A percentile compares a stretch with the other conserved stretches of the same genome.
These are phyloP conservation scores for Sebastes nivosus DNA, from an alignment of 2,797 vertebrate genomes.

Conservation along the genomic window DNA sequence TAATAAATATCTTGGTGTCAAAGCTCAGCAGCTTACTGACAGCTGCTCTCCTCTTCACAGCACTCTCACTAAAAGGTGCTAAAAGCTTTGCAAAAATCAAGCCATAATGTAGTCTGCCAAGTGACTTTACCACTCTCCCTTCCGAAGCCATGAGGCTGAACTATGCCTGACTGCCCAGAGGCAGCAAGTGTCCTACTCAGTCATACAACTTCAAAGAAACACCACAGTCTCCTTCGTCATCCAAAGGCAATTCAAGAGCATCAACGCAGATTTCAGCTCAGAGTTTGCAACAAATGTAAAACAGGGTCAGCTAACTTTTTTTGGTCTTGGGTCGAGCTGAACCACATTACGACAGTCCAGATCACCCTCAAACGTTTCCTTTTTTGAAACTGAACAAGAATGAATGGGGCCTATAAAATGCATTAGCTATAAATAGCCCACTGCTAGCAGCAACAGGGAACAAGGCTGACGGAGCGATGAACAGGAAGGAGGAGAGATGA, in stretches of 20 bases:
- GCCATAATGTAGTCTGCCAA: slow-evolving; percentile 28
- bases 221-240: neutral
- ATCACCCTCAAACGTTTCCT: slow-evolving; percentile 13
- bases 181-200: slow-evolving; percentile 20
- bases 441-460: slow-evolving; percentile 28
- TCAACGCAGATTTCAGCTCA: neutral
- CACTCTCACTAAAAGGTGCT: slow-evolving; percentile 52
- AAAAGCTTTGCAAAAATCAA: slow-evolving; percentile 65
- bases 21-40: slow-evolving; percentile 40
- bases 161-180: slow-evolving; percentile 23
- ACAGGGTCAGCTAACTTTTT: slow-evolving; percentile 17
- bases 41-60: slow-evolving; percentile 46
- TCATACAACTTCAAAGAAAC: slow-evolving; percentile 15
- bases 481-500: neutral
- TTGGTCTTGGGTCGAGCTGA: slow-evolving; percentile 16
- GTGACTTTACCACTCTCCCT: slow-evolving; percentile 34
- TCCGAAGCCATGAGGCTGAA: slow-evolving; percentile 45
- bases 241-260: slow-evolving; percentile 11
- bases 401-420: slow-evolving; percentile 37
- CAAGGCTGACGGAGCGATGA: slow-evolving; percentile 15
- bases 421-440: slow-evolving; percentile 42
- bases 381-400: slow-evolving; percentile 31
- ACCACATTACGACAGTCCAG: slow-evolving; percentile 19
- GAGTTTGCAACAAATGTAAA: slow-evolving; percentile 16
- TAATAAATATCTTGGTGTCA: slow-evolving; percentile 46